Percentiles rank a stretch among this genome's conserved stretches.
Conservation (phyloP, 2,113 vertebrate species). For the Ctenodactylus gundi region DNA sequence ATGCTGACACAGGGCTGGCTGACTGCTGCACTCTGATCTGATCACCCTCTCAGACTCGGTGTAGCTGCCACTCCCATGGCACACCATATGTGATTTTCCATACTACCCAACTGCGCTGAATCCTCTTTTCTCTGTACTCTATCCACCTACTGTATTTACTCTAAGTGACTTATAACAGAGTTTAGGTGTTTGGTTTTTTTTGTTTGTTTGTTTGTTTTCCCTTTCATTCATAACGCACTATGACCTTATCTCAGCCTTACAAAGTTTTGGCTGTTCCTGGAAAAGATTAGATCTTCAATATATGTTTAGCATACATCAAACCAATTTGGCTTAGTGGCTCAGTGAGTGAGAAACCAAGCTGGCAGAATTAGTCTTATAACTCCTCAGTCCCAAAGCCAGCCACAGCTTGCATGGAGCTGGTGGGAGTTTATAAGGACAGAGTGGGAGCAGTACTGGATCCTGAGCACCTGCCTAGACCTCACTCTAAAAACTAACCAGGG, state of each 20-base stretch:
- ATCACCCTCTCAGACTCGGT: neutral
- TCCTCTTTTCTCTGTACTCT: neutral
- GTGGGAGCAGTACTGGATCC: neutral
- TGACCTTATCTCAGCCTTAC: neutral
- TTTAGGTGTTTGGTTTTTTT: no score
- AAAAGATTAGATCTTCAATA: neutral
- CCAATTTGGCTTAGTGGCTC: neutral
- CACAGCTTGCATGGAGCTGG: neutral
- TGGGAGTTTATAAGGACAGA: neutral
- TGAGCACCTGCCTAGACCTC: neutral
- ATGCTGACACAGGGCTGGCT: no score
- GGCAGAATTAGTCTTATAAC: neutral
- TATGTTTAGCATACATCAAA: neutral
- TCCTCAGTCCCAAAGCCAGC: neutral
- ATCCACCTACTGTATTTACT: neutral
- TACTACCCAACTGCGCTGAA: neutral
- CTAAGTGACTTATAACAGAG: neutral
- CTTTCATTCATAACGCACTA: neutral
- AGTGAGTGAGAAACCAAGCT: neutral
- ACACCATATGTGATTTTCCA: neutral
- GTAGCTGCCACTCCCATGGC: no score
- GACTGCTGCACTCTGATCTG: no score
- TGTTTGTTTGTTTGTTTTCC: neutral
- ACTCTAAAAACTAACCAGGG: neutral
- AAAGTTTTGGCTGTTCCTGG: neutral